Evolutionary conservation across 2,888 invertebrate species (phyloP), one percentile per base, ranked within the genome.

Genomic region (Hydrotaea cyrtoneurina): DNA sequence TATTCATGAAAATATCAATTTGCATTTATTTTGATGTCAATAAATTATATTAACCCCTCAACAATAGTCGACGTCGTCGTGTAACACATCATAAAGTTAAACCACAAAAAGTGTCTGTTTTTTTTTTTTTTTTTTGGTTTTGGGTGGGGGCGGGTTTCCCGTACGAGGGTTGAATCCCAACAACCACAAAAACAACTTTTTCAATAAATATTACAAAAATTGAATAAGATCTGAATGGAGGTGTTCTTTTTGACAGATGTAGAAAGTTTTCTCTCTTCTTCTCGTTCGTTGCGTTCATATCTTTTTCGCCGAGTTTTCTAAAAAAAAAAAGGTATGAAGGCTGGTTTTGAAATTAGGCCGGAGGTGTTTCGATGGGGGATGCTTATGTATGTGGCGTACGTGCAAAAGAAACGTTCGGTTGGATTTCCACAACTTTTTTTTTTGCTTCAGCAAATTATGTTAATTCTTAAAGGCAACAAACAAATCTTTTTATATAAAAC

Each of bases 1-100:
- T 85, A 82, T 85, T 85, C 79, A 85, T 82, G 81, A 82, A 82
- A 85, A 82, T 85, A 85, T 85, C 85, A 85, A 85, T 85, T 85
- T 85, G 82, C 79, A 82, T 85, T 85, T 85, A 77, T 77, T 84
- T 82, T 79, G 79, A 85, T 82, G 79, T 85, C 82, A 79, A 82
- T 85, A 85, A 85, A 85, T 85, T 77, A 85, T 82, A 85, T 78
- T 77, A 85, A 77, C 81, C 82, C 78, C 84, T 43, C 72, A 57
- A 79, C 71, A 46, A 53, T 10, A 76, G 4, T 50, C 36, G 17
- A 26, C 31, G 31, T 31, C 31, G 7, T 31, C 31, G 31, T 31
- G 31, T 26, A 55, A 64, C 19, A 69, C 10, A 46, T 7, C 11
- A 31, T 19, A n/a, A 17, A 71, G 17, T 36, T 31, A 57, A 77